These are phyloP conservation scores for Ypsolopha sequella DNA, from an alignment of 2,888 invertebrate species.

Conservation along the genomic window DNA sequence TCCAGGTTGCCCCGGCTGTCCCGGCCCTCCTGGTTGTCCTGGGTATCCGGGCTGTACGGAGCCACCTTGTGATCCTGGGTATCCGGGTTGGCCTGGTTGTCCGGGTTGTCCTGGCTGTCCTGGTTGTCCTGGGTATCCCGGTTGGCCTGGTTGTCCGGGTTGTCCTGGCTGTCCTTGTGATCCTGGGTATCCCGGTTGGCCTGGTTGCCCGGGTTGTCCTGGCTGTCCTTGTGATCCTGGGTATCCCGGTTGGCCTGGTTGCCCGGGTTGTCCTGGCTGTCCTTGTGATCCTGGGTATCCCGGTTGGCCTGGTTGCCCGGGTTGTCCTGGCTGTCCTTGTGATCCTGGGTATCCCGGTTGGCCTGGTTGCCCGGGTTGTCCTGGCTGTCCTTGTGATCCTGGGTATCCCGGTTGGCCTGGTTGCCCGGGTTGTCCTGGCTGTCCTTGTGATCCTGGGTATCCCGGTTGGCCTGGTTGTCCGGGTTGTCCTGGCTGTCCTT, in stretches of 20 bases:
- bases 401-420: conserved; percentile 1
- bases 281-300: conserved; percentile 5
- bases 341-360: conserved; percentile 4
- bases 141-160: conserved; percentile 6
- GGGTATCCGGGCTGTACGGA: conserved; percentile 2
- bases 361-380: conserved; percentile 8
- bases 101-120: conserved; percentile 60
- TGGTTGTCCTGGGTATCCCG: conserved; percentile 26
- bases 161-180: conserved; percentile 2
- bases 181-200: conserved; percentile 2
- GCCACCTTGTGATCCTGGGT: not conserved
- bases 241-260: conserved; percentile 3
- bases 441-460: conserved; percentile 10
- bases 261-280: conserved; percentile 5
- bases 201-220: conserved; percentile 2
- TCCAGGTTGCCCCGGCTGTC: conserved; percentile 1
- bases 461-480: conserved; percentile 10
- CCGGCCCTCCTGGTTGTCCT: not conserved
- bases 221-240: conserved; percentile 3
- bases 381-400: conserved; percentile 1
- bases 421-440: not conserved
- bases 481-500: conserved; percentile 15
- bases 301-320: not conserved
- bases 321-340: conserved; percentile 1
- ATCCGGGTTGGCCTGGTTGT: conserved; percentile 41